Base-by-base conservation (phyloP, 2,888 invertebrate genomes). In the Aleiodes leptofemur region DNA sequence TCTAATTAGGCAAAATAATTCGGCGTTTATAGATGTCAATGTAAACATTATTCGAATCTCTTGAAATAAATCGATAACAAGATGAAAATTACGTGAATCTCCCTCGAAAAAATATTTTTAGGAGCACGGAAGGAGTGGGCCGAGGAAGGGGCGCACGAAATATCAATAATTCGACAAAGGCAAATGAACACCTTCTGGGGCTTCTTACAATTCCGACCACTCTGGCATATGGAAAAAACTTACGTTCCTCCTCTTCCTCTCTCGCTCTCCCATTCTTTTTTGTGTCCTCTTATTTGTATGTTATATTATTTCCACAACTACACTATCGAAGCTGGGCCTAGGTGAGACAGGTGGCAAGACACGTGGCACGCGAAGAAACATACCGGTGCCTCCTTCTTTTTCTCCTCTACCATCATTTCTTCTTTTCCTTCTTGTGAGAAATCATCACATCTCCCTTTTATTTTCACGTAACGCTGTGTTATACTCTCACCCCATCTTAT, bases 311-410 rank as follows among this genome's bases (percentile, higher is more conserved):
- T 74, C 48, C 9, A 34, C 34, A n/a, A n/a, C 29, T 55, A 11
- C 16, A 23, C 48, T 50, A 76, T 75, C 72, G 76, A 70, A 73
- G 50, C 4, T 31, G 64, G 68, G 55, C 73, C 72, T 70, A 71
- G 53, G 56, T 14, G 72, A 69, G 79, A 79, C 80, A 81, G 80
- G 80, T 81, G 80, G 77, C 23, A 68, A 72, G 70, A 78, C 80
- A 81, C 80, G 80, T 81, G 79, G 80, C 78, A 77, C 79, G 76
- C 77, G 76, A 76, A 73, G 76, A 51, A 70, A 73, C 73, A 71
- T 71, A 78, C 74, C 73, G 72, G 72, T 68, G 68, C 68, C 34
- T 71, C 61, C 66, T 51, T n/a, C 50, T 66, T 53, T 68, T 50
- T 56, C 68, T 48, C 23, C 48, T 11, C 16, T 23, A 66, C 16